phyloP scores from a whole-genome alignment of 2,797 vertebrate genomes.

The Macrochelys suwanniensis region DNA sequence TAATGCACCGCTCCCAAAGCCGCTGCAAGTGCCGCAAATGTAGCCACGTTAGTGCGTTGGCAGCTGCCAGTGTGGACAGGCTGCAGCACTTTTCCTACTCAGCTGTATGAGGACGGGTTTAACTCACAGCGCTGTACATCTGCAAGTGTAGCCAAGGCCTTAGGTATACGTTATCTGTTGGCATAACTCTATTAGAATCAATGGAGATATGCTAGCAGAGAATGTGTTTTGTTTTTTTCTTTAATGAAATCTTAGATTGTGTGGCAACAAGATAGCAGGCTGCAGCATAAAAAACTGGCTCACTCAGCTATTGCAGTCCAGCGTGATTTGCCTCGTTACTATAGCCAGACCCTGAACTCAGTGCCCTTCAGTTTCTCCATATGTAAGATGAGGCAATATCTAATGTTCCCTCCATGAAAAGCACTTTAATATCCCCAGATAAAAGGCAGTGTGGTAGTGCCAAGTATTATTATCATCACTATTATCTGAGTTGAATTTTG shows the following conservation, averaged over 20 bases:
- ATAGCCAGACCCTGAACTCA: slow-evolving; percentile 35
- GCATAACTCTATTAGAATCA: not conserved
- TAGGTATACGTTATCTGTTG: not conserved
- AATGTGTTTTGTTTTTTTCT: not conserved
- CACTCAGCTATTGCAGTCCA: not conserved
- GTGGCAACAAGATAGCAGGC: not conserved
- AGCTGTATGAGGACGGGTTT: too few species aligned
- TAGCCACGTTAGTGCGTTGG: too few species aligned
- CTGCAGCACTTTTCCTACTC: too few species aligned
- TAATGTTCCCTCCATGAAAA: slow-evolving; percentile 23
- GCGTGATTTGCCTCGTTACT: not conserved
- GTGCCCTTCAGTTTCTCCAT: slow-evolving; percentile 2
- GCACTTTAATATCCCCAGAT: slow-evolving; percentile 37
- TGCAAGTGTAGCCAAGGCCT: too few species aligned
- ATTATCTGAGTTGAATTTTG: slow-evolving; percentile 72
- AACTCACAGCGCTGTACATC: too few species aligned
- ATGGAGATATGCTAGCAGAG: not conserved
- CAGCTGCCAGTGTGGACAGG: too few species aligned
- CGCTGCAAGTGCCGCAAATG: too few species aligned
- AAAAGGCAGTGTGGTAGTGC: slow-evolving; percentile 53
- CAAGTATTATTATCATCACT: slow-evolving; percentile 26
- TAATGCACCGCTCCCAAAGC: too few species aligned
- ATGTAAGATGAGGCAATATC: slow-evolving; percentile 58
- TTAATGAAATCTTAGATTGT: slow-evolving; percentile 13
- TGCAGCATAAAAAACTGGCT: not conserved